These are phyloP conservation scores for Danio albolineatus DNA, from an alignment of 2,797 vertebrate genomes.

Conservation along the genomic window DNA sequence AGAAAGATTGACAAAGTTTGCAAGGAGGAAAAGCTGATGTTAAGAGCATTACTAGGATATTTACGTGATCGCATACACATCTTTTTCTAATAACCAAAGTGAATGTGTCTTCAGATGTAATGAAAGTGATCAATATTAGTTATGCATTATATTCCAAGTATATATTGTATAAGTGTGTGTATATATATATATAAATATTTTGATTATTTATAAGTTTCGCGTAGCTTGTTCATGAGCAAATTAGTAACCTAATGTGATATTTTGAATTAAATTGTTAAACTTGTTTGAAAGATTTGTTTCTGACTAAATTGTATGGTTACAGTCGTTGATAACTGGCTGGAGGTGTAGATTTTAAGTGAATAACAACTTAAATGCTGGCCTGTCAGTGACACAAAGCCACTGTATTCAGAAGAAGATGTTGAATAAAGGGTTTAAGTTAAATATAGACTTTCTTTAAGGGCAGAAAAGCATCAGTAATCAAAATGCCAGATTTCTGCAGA, in stretches of 20 bases:
- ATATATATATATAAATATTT: too few relatives aligned
- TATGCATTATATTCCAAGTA: background rate
- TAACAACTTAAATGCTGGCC: background rate
- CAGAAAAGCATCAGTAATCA: background rate
- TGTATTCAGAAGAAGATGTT: background rate
- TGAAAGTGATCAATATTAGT: background rate
- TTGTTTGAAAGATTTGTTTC: background rate
- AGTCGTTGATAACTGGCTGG: background rate
- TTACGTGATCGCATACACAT: too few relatives aligned
- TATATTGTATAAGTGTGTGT: too few relatives aligned
- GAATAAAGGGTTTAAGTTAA: background rate
- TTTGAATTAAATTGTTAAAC: background rate
- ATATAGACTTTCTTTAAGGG: background rate
- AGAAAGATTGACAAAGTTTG: constrained; percentile 50
- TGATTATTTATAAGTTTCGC: background rate
- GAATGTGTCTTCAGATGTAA: background rate
- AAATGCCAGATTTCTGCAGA: background rate
- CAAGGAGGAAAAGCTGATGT: constrained; percentile 24
- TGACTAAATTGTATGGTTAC: background rate
- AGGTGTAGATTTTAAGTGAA: background rate
- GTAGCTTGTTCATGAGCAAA: background rate
- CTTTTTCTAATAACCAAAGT: background rate
- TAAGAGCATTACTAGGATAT: too few relatives aligned
- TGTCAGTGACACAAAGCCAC: background rate
- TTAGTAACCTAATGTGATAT: background rate